Evolutionary conservation across 2,113 vertebrate species (phyloP).

Genomic region (Corythornis madagascariensis): DNA sequence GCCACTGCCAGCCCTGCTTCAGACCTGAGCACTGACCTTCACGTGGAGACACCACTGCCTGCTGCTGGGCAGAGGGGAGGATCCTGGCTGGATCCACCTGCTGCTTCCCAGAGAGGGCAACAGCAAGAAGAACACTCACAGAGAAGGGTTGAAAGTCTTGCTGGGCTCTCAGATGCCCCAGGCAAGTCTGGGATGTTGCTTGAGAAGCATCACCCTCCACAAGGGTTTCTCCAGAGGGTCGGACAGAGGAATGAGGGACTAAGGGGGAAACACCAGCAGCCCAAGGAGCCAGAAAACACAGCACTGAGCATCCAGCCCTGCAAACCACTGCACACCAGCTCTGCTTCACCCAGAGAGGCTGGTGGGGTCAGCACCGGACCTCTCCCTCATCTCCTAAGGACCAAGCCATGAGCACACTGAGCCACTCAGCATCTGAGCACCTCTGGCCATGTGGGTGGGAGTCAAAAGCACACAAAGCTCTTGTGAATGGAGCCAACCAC

Average conservation of each 20-base stretch:
- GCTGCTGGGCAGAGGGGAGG: background rate
- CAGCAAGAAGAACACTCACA: accelerated
- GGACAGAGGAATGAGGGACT: background rate
- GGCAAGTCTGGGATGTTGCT: accelerated
- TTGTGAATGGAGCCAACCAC: background rate
- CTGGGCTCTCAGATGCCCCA: accelerated
- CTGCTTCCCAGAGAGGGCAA: background rate
- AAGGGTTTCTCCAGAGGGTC: background rate
- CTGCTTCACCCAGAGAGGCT: background rate
- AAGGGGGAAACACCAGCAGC: background rate
- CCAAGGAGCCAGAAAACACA: background rate
- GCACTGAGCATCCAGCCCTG: background rate
- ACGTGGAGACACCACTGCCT: conserved; percentile 9
- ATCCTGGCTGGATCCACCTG: background rate
- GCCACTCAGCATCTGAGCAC: accelerated
- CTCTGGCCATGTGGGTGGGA: too few species aligned
- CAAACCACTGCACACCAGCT: background rate
- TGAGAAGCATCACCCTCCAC: background rate
- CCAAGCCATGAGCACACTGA: background rate
- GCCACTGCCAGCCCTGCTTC: conserved; percentile 32
- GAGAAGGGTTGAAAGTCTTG: background rate
- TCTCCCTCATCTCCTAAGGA: accelerated
- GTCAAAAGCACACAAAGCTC: background rate
- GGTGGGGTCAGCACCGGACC: background rate
- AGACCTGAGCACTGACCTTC: conserved; percentile 66